These are phyloP conservation scores for Gobio gobio DNA, from an alignment of 2,113 vertebrate genomes.

Conservation along the genomic window DNA sequence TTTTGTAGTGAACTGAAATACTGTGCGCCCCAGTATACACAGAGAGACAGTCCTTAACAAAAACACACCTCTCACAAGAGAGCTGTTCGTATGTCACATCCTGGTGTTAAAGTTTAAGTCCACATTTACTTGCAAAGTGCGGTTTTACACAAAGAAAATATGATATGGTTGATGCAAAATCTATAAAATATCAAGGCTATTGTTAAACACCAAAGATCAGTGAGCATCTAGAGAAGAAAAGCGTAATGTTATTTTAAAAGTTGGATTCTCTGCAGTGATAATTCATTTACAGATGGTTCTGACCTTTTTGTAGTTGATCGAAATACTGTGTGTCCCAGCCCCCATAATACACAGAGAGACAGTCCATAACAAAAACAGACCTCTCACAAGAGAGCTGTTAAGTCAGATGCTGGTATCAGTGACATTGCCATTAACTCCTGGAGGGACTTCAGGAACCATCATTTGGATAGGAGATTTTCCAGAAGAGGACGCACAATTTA, in stretches of 20 bases:
- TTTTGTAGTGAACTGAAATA: constrained; percentile 33
- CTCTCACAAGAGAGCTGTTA: too few species aligned
- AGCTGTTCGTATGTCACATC: too few species aligned
- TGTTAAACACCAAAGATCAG: neutral
- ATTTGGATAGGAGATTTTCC: too few species aligned
- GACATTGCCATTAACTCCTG: too few species aligned
- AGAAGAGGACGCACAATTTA: too few species aligned
- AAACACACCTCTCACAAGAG: neutral
- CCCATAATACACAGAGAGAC: constrained; percentile 9
- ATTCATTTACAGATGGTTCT: neutral
- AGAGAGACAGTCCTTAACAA: constrained; percentile 4
- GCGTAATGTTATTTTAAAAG: neutral
- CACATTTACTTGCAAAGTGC: neutral
- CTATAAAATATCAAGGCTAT: neutral
- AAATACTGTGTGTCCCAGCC: neutral
- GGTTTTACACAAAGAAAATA: neutral
- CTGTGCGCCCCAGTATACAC: neutral
- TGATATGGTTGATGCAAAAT: neutral
- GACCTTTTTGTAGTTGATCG: neutral
- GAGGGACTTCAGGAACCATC: too few species aligned
- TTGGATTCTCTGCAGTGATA: neutral
- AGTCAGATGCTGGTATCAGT: too few species aligned
- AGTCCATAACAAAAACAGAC: constrained; percentile 20
- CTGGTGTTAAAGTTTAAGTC: neutral
- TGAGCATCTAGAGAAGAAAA: neutral